Conservation (phyloP, 2,113 vertebrate genomes). For the Dromas ardeola region DNA sequence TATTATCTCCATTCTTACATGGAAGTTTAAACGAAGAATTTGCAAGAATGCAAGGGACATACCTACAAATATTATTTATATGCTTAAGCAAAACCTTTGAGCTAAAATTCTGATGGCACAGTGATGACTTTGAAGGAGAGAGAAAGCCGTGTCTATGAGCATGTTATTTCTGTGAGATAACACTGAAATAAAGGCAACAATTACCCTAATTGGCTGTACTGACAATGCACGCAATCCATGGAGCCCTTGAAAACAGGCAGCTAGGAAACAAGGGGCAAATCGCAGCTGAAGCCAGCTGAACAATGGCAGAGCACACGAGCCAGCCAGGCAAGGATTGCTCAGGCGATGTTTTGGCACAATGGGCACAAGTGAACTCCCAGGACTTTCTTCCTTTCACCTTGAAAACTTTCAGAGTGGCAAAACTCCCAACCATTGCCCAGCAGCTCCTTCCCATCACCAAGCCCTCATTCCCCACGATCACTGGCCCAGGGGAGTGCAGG, state of each 20-base stretch:
- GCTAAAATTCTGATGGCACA: neutral
- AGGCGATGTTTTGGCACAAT: neutral
- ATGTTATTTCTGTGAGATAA: constrained; percentile 28
- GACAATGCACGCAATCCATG: constrained; percentile 2
- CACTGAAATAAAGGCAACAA: constrained; percentile 12
- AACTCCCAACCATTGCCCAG: neutral
- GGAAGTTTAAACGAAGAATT: constrained; percentile 70
- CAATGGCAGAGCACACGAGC: neutral
- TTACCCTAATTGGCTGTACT: constrained; percentile 24
- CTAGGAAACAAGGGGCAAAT: neutral
- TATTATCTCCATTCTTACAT: constrained; percentile 56
- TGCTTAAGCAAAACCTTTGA: constrained; percentile 12
- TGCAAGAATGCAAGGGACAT: constrained; percentile 67
- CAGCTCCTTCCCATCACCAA: neutral
- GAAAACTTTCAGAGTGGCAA: neutral
- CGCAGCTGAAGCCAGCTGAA: neutral
- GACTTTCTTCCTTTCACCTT: neutral
- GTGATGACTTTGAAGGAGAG: constrained; percentile 14
- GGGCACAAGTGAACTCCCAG: neutral
- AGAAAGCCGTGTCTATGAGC: neutral
- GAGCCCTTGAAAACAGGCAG: constrained; percentile 7
- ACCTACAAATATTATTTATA: constrained; percentile 62
- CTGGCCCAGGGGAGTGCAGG: neutral
- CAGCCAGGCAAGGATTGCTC: neutral
- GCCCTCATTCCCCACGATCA: neutral